Conservation (phyloP, 2,113 vertebrate species). For the Pedionomus torquatus region DNA sequence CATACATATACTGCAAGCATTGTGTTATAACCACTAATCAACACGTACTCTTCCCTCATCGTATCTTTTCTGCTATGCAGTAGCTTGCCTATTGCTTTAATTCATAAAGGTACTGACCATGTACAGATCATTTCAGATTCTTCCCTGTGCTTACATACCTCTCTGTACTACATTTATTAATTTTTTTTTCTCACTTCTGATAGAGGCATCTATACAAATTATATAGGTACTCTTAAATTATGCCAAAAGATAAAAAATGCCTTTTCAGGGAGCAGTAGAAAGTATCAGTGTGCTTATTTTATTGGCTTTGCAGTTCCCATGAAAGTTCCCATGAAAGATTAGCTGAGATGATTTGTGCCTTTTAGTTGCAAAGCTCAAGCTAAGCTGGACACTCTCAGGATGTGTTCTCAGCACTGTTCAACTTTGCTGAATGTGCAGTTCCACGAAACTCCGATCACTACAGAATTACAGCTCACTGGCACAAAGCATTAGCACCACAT, state of each 20-base stretch:
- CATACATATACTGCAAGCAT: neutral
- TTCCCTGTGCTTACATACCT: neutral
- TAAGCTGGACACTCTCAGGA: constrained; percentile 3
- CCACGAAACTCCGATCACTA: neutral
- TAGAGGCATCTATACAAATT: neutral
- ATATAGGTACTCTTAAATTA: neutral
- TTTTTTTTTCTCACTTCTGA: neutral
- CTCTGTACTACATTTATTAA: neutral
- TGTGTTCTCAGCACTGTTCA: neutral
- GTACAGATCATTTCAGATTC: neutral
- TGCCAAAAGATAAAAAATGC: neutral
- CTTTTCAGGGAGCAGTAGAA: neutral
- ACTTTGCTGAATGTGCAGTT: constrained; percentile 44
- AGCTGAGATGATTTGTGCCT: constrained; percentile 10
- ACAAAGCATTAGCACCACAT: neutral
- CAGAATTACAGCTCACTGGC: neutral
- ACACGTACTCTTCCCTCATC: neutral
- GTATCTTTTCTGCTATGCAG: neutral
- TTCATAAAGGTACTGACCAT: neutral
- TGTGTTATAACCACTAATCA: neutral
- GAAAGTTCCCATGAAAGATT: constrained; percentile 35
- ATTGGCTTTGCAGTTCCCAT: neutral
- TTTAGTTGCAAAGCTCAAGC: constrained; percentile 26
- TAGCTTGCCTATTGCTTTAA: neutral
- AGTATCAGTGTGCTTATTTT: neutral